Percentiles rank a stretch among this genome's conserved stretches.
phyloP scores from a whole-genome alignment of 2,888 invertebrate genomes.

The Amiota minor region DNA sequence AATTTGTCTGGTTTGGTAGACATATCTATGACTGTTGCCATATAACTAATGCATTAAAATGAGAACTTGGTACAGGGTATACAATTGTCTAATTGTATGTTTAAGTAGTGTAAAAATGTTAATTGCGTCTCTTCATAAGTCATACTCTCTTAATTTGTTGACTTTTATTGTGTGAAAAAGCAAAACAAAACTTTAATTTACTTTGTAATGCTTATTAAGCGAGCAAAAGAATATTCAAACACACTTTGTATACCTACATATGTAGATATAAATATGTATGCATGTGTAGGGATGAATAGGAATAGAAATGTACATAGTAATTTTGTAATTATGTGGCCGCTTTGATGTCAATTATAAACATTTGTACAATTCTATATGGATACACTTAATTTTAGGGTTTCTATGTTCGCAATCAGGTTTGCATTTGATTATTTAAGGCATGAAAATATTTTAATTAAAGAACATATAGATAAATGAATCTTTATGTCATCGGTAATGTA shows the following conservation, averaged over 20 bases:
- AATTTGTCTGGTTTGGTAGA: too few relatives aligned
- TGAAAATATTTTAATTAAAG: constrained; percentile 8
- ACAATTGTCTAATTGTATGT: too few relatives aligned
- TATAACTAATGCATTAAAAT: too few relatives aligned
- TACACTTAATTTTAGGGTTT: constrained; percentile 28
- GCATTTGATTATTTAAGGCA: neutral
- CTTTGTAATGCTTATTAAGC: constrained; percentile 42
- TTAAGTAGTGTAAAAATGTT: constrained; percentile 32
- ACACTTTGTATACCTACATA: constrained; percentile 35
- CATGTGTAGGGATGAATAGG: constrained; percentile 40
- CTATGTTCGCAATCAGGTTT: constrained; percentile 10
- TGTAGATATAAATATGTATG: constrained; percentile 30
- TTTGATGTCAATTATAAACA: constrained; percentile 38
- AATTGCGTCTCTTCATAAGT: constrained; percentile 53
- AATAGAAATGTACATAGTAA: constrained; percentile 49
- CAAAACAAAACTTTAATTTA: constrained; percentile 66
- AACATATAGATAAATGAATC: neutral
- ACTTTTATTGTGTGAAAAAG: constrained; percentile 67
- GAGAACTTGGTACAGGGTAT: too few relatives aligned
- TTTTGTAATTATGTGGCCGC: constrained; percentile 64
- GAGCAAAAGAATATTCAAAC: constrained; percentile 30
- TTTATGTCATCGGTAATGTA: neutral
- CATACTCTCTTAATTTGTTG: constrained; percentile 44
- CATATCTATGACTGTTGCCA: too few relatives aligned
- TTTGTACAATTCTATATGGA: too few relatives aligned